phyloP scores from a whole-genome alignment of 1,140 invertebrate species.

The Aethina tumida region DNA sequence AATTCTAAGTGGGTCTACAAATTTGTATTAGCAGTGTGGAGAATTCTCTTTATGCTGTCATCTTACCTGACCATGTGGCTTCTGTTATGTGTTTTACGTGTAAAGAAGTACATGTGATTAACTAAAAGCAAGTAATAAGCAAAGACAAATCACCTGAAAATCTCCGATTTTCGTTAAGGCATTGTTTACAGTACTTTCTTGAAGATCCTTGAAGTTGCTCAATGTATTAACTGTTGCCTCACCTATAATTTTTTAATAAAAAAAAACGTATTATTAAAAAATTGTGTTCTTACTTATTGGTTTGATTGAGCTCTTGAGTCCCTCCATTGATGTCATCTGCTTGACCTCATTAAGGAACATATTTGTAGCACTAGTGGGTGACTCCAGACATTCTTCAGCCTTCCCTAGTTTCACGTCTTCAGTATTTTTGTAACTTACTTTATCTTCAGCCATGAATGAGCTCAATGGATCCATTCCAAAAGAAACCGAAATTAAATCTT shows the following conservation, averaged over 20 bases:
- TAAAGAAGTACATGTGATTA: too few relatives aligned
- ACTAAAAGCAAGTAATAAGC: too few relatives aligned
- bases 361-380: constrained; percentile 14
- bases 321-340: constrained; percentile 24
- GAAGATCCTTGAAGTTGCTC: constrained; percentile 41
- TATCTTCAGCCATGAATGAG: constrained; percentile 5
- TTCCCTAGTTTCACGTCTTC: constrained; percentile 14
- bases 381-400: constrained; percentile 18
- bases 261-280: constrained; percentile 4
- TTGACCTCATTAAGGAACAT: constrained; percentile 26
- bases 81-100: too few relatives aligned
- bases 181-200: constrained; percentile 42
- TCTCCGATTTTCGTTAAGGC: constrained; percentile 49
- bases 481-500: constrained; percentile 46
- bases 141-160: constrained; percentile 45
- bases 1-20: too few relatives aligned
- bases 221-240: constrained; percentile 30
- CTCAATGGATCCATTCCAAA: constrained; percentile 43
- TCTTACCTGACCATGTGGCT: too few relatives aligned
- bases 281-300: constrained; percentile 22
- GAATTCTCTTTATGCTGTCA: too few relatives aligned
- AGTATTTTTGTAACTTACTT: constrained; percentile 5
- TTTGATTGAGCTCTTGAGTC: constrained; percentile 26
- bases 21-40: too few relatives aligned
- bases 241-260: constrained; percentile 12